Evolutionary conservation across 2,797 vertebrate species (phyloP).

Genomic region (Macrochelys suwanniensis): DNA sequence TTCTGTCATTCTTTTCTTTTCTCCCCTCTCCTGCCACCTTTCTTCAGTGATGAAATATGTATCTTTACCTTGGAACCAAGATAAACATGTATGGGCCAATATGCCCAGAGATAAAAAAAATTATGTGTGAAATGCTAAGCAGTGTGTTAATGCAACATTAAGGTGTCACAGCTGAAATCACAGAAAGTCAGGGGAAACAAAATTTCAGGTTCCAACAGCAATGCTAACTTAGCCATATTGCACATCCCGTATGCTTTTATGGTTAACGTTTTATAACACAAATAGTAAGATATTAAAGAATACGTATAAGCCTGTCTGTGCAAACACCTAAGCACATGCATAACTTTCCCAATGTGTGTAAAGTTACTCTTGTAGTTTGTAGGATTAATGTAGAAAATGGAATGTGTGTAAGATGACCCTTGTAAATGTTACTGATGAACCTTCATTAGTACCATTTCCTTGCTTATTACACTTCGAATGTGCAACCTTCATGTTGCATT

Average conservation of each 20-base stretch:
- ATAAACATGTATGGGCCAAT: not conserved
- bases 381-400: not conserved
- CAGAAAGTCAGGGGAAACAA: not conserved
- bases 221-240: rapidly evolving
- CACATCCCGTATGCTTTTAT: not conserved
- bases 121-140: not conserved
- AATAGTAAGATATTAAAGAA: not conserved
- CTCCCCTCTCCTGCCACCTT: not conserved
- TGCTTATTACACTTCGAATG: not conserved
- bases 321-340: constrained; percentile 25
- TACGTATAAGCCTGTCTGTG: not conserved
- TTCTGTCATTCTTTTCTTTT: not conserved
- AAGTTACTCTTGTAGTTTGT: not conserved
- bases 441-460: not conserved
- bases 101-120: not conserved
- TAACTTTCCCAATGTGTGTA: not conserved
- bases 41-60: not conserved
- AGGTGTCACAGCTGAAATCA: not conserved
- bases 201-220: not conserved
- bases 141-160: not conserved
- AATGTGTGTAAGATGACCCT: rapidly evolving
- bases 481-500: not conserved
- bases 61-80: constrained; percentile 19
- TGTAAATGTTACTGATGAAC: rapidly evolving
- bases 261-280: not conserved